Evolutionary conservation across 2,113 vertebrate genomes (phyloP).

Genomic region (Ondatra zibethicus): DNA sequence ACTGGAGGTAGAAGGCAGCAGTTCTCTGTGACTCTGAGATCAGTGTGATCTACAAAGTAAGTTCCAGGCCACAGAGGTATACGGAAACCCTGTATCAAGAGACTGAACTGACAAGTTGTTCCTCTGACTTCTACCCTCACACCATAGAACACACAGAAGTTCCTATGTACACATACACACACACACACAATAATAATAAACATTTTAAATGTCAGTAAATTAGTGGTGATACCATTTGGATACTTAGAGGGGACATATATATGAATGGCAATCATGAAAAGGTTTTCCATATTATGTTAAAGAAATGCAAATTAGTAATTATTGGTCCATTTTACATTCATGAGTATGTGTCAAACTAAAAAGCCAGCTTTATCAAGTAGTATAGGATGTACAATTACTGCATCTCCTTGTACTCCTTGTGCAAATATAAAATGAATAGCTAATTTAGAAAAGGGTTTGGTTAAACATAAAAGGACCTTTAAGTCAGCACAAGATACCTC

Average conservation of each 20-base stretch:
- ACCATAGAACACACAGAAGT: background rate
- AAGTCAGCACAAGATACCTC: background rate
- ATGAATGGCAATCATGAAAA: background rate
- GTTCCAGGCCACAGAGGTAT: background rate
- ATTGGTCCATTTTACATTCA: background rate
- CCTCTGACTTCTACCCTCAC: background rate
- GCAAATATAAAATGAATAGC: background rate
- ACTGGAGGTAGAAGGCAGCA: background rate
- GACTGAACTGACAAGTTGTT: background rate
- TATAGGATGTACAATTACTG: background rate
- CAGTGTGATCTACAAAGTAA: background rate
- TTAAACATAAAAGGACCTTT: background rate
- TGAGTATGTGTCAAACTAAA: background rate
- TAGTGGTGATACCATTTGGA: background rate
- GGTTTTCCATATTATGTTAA: background rate
- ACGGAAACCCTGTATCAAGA: background rate
- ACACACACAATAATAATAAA: background rate
- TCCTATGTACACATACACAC: too few relatives aligned
- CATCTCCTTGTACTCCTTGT: background rate
- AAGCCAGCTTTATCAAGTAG: background rate
- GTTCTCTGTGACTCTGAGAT: background rate
- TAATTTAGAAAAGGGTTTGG: background rate
- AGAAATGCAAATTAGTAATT: background rate
- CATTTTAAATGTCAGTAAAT: background rate
- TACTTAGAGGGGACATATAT: background rate